Evolutionary conservation across 1,140 invertebrate genomes (phyloP), one percentile per base, ranked within the genome.

Genomic region (Drosophila setifemur): DNA sequence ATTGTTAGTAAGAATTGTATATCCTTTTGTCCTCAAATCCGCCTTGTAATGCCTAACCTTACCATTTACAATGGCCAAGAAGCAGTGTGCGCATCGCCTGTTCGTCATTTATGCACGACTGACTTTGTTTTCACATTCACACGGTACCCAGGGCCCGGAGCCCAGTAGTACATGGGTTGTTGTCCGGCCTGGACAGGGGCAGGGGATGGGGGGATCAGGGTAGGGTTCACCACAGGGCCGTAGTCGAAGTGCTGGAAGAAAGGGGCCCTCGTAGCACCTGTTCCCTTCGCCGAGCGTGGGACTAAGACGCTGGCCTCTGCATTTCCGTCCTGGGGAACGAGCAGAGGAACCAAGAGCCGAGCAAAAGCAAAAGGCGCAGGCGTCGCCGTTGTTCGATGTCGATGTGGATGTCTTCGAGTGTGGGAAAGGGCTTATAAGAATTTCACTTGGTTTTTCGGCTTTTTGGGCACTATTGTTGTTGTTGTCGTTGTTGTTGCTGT

Each of bases 341-440:
- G 44, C 31, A 55, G 44, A 26, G 14, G 44, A 44, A 50, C 19
- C 29, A n/a, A 44, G 8, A 19, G 16, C 23, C 25, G 23, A 2
- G 47, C 29, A 57, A 12, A 42, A 37, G 50, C 52, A 54, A 54
- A 33, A 63, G 60, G 81, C 81, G 79, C 79, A 79, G 79, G 74
- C 81, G 79, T 68, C 61, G 69, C 53, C 44, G 52, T 11, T 58
- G 55, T 58, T 60, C 42, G 23, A 49, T 60, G 44, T 70, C 53
- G 64, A 47, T 45, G 63, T 69, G 9, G 33, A 37, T 37, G 33
- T 14, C 64, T 69, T 42, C 67, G 66, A 86, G 81, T 86, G 81
- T 86, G 81, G 81, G 81, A 86, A 86, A 86, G 81, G 81, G 81
- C 81, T 86, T 86, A 86, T 86, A 86, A 86, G 81, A 86, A 86